Base-by-base conservation (phyloP, 64 coral and sea anemone species). In the Stichodactyla helianthus region DNA sequence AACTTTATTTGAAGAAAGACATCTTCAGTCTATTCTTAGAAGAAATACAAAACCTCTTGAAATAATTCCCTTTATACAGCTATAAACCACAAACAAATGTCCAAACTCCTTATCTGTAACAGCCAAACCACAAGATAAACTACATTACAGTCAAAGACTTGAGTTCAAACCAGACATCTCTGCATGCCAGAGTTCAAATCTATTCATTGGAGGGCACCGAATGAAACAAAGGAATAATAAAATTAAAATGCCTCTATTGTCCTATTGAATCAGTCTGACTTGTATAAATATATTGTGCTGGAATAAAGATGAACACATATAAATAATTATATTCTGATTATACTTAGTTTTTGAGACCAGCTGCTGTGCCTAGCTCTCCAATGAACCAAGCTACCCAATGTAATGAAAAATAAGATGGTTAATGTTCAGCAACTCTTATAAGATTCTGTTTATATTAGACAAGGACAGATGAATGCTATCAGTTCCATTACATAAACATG, bases 51-150 rank as follows among this genome's bases (percentile, higher is more conserved):
- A 20, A 81, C 12, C 78, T 53, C 78, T 81, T 54, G 78, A 81
- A 81, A 53, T 54, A 81, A 52, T 81, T 74, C 20, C 44, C 52
- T 52, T 80, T 80, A 28, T 80, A 54, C 78, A 81, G 26, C 78
- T 54, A 51, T 5, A 81, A 81, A 81, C 78, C 78, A 81, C 78
- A 81, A 81, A 81, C 52, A 81, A 81, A 81, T 81, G 78, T 81
- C 52, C 51, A 81, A 81, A 81, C 50, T 81, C 20, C 78, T 81
- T 81, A 81, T 81, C 78, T 52, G 78, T 54, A 51, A 53, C 52
- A 81, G 50, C 78, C 78, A 81, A 81, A 81, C 78, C 78, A 81
- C 78, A 81, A 54, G 15, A 18, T 20, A 81, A 81, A 51, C 68
- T 74, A 74, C 52, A 81, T 81, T 12, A 81, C 78, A 81, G 53